Base-by-base conservation (phyloP, 2,888 invertebrate species). In the Idaea biselata region DNA sequence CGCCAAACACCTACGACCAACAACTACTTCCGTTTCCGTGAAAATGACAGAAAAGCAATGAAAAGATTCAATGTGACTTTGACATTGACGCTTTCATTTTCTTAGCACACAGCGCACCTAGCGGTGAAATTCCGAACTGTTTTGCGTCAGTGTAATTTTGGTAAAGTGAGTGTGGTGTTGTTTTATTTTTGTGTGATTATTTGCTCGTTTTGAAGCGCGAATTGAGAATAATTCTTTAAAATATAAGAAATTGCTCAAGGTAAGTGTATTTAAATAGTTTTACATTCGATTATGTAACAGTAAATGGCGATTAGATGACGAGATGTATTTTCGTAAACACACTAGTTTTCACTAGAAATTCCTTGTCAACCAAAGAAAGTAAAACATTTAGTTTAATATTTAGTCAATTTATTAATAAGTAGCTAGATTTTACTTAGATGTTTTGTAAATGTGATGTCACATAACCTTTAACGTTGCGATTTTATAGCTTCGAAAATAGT, bases 221-320 rank as follows among this genome's bases (percentile, higher is more conserved):
- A 56, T 17, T 55, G 17, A 55, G 8, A n/a, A 56, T 56, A 56
- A 18, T 56, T 17, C 14, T 18, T 18, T 18, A 18, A 18, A 18
- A 18, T 17, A 1, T 18, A 14, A 18, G 18, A 18, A 11, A 7
- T 56, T 17, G 14, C 16, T 18, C 56, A 78, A 83, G 89, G 90
- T 90, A 83, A 88, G 89, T 65, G 56, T 44, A 78, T 73, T 61
- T 65, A 58, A 64, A 63, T 18, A 54, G 67, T 68, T 67, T 63
- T 74, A 64, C 67, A 63, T 65, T 63, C 70, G 79, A 76, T 90
- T 90, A 90, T 90, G 83, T 90, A 89, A 90, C 77, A 75, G 68
- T 73, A 75, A 76, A 73, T 64, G 62, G 68, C 66, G 44, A 68
- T 67, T 62, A 79, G 76, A 75, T 81, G 78, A 82, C 80, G 74